Evolutionary conservation across 2,797 vertebrate genomes (phyloP).

Genomic region (Smutsia temminckii): DNA sequence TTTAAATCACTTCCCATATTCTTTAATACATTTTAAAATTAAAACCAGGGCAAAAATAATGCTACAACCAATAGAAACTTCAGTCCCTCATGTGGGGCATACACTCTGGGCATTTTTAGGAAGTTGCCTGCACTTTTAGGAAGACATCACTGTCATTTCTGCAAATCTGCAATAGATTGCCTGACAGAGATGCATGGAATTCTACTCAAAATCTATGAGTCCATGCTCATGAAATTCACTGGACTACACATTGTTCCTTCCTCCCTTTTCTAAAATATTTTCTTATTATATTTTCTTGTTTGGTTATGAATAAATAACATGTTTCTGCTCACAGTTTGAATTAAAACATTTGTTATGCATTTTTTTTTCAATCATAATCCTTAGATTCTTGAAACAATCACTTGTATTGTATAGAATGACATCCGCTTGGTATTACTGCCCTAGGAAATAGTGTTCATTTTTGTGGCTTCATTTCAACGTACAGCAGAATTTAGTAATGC

Average conservation of each 20-base stretch:
- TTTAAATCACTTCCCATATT: constrained; percentile 6
- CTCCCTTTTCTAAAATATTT: constrained; percentile 40
- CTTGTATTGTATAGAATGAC: constrained; percentile 6
- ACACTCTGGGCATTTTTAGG: neutral
- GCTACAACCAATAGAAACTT: neutral
- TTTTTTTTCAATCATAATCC: constrained; percentile 51
- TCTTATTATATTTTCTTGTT: neutral
- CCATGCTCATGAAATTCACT: neutral
- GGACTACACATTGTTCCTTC: neutral
- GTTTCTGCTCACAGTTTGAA: neutral
- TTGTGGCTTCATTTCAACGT: neutral
- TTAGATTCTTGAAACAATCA: constrained; percentile 11
- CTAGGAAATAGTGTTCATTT: constrained; percentile 41
- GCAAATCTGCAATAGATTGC: neutral
- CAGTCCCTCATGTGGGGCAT: neutral
- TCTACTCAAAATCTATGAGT: neutral
- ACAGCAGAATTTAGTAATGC: constrained; percentile 70
- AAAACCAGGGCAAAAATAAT: constrained; percentile 29
- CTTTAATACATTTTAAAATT: constrained; percentile 44
- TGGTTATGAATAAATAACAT: constrained; percentile 51
- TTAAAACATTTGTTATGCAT: constrained; percentile 26
- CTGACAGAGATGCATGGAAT: neutral
- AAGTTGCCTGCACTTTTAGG: neutral
- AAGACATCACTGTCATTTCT: neutral
- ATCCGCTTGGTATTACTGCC: constrained; percentile 4